Base-by-base conservation (phyloP, 2,797 vertebrate species). In the Myoxocephalus aenaeus region DNA sequence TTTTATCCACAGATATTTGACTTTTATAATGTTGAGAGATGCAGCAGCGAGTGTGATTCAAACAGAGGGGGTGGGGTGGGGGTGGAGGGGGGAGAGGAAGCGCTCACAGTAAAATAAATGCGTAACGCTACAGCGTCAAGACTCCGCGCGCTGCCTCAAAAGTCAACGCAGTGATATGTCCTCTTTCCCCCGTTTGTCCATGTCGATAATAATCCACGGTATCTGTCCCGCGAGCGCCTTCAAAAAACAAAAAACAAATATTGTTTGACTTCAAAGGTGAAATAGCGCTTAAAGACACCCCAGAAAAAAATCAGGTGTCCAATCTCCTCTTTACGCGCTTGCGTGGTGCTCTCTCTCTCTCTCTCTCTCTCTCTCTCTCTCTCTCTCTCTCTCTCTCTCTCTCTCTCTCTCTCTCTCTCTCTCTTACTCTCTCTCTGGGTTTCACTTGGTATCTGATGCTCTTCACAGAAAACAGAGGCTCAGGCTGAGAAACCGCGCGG, bases 61-160 rank as follows among this genome's bases (percentile, higher is more conserved):
- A 89, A 86, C 76, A 74, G 64, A 25, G 38, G 54, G 6, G 53
- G 7, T 40, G 9, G 17, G 18, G 46, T 13, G 40, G 40, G 1
- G 36, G 36, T 2, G 17, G 7, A 2, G 27, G 25, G 25, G 27
- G 53, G 25, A 2, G 53, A 4, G 50, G 22, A 77, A 22, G 11
- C 53, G 65, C 69, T 70, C 80, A 62, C 82, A 67, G 86, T 81
- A 78, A 86, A 88, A 93, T 83, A 77, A 88, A 92, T 87, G 88
- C 87, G 73, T 90, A 92, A 93, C 89, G 93, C 90, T 77, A 75
- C 62, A 87, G 86, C 91, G 85, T 86, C 90, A 79, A 82, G 90
- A 85, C 80, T 83, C 42, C 73, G 86, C 80, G 80, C 92, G 89
- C 84, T 87, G 92, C 90, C 76, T 82, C 79, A 87, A 75, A 92